Evolutionary conservation across 2,797 vertebrate genomes (phyloP), one percentile per base, ranked within the genome.

Genomic region (Stomatorhinus walkeri): DNA sequence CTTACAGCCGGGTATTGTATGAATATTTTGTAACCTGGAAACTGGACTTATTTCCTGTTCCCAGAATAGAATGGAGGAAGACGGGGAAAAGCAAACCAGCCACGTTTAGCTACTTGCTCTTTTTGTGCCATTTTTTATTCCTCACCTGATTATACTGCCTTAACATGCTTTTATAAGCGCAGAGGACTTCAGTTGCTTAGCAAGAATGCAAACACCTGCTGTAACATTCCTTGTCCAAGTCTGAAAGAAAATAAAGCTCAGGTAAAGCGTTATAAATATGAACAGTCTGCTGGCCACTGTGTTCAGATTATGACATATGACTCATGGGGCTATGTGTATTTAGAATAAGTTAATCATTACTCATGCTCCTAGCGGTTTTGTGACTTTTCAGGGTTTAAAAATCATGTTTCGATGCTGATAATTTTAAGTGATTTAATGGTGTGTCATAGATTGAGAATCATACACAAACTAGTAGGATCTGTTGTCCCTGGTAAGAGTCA

Each of bases 11-110:
- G 28, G 83, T 19, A 40, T 64, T 51, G 64, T 54, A 36, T 76
- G 24, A 22, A 43, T 87, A 85, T 48, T 56, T 54, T 87, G 28
- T 54, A 87, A 61, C 61, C 83, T 52, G 88, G 88, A 56, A 83
- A 19, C 54, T 32, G 52, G 36, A 68, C 14, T 14, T 16, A 24
- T 16, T 40, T 46, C 83, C 22, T 54, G 36, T 85, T 61, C 59
- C 43, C 24, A 54, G 22, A 48, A 36, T 22, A 28, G 36, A 10
- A 32, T 28, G 24, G 88, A 64, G 48, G 79, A 64, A 28, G 22
- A 43, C 3, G 43, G 59, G 16, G 24, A 22, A 72, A 76, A 89
- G 79, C 88, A 61, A 56, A 89, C 52, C 88, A 61, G 84, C 61
- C 54, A 49, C 59, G 16, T 89, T 76, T 54, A 64, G 22, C 22